Evolutionary conservation across 1,140 invertebrate genomes (phyloP), one percentile per base, ranked within the genome.

Genomic region (Cylas formicarius): DNA sequence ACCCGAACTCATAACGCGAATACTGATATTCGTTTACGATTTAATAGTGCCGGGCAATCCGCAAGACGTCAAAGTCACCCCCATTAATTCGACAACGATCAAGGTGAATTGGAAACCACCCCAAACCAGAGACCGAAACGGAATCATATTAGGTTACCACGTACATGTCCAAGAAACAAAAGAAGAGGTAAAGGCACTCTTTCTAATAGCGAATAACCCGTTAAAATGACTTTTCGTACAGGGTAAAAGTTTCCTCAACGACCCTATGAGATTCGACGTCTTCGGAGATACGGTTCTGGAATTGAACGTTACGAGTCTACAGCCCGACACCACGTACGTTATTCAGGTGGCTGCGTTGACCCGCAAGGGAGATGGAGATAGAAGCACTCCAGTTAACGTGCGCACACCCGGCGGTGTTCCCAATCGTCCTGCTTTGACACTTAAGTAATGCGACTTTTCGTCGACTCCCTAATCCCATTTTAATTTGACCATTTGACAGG

Each of bases 131-230:
- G 90, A 96, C 53, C 82, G 86, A 44, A 93, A 97, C 67, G 94
- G 94, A n/a, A 83, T 97, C 35, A 96, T 97, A 52, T 77, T 91
- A 21, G 93, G 92, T 2, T 98, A 97, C 68, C 92, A 96, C 60
- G 87, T 98, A 35, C 89, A 95, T 63, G 84, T 93, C 2, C 90
- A 94, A 66, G 93, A 95, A 77, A 77, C 88, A 7, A 78, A 83
- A 58, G 81, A 89, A 60, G 82, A 88, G 75, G 85, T 89, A 61
- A 19, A n/a, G n/a, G n/a, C n/a, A n/a, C n/a, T n/a, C n/a, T n/a
- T n/a, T n/a, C n/a, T n/a, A n/a, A n/a, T n/a, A n/a, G n/a, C n/a
- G n/a, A n/a, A n/a, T n/a, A n/a, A n/a, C n/a, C n/a, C n/a, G n/a
- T n/a, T n/a, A n/a, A n/a, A n/a, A n/a, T n/a, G n/a, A n/a, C n/a